Evolutionary conservation across 1,140 invertebrate genomes (phyloP), one percentile per base, ranked within the genome.

Genomic region (Chionoecetes opilio): DNA sequence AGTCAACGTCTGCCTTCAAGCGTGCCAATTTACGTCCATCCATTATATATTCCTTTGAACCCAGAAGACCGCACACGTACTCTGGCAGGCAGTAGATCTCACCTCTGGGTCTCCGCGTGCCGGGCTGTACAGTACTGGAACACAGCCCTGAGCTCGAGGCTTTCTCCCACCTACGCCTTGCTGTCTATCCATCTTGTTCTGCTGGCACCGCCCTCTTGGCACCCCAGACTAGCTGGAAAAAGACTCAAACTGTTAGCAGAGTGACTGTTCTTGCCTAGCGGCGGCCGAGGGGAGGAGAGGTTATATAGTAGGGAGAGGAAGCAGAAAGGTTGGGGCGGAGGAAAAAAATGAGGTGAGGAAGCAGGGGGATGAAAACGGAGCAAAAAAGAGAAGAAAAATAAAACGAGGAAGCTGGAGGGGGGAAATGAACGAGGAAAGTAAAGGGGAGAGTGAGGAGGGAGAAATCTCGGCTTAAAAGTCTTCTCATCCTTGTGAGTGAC

Each of bases 201-300:
- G 63, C 11, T n/a, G n/a, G 21, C 63, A 11, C n/a, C 63, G 46
- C 63, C 63, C 63, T 75, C 63, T 26, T 26, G n/a, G 63, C 63
- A n/a, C 63, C 63, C n/a, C 63, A 53, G 46, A 17, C 46, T n/a
- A 21, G 63, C 21, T n/a, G 6, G 63, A 75, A 75, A 75, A 75
- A 75, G 63, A 75, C 63, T 75, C n/a, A 75, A 21, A 75, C 63
- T 75, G 63, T 75, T 75, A 75, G 63, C 21, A 75, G 63, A 75
- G 63, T n/a, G 63, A 21, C 63, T n/a, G 21, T 75, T 75, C 46
- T 75, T n/a, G 21, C 63, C 63, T 21, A n/a, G 63, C 63, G 63
- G 63, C 63, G 63, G 63, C 21, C 0, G 21, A 75, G n/a, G n/a
- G 26, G n/a, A 26, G 63, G n/a, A 5, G 21, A 21, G 63, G 63